phyloP scores from a whole-genome alignment of 92 coral and sea anemone genomes.

The Desmophyllum pertusum region DNA sequence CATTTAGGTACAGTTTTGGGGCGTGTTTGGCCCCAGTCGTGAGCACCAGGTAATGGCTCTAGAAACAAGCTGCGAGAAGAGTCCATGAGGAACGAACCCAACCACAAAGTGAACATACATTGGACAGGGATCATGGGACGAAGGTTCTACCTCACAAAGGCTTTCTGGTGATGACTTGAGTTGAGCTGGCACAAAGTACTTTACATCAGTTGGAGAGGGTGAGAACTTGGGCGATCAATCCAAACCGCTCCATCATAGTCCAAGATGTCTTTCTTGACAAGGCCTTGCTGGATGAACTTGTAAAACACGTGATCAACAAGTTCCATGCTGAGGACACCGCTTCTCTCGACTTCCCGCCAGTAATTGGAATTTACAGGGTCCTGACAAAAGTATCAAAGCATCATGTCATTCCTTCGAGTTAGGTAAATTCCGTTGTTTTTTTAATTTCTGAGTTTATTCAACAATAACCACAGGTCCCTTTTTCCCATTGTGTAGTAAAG shows the following conservation, averaged over 20 bases:
- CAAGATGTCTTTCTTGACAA: slow-evolving; percentile 22
- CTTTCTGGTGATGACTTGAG: slow-evolving; percentile 39
- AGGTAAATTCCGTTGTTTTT: too few species aligned
- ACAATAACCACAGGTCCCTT: too few species aligned
- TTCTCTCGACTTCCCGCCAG: slow-evolving; percentile 42
- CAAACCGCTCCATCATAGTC: slow-evolving; percentile 43
- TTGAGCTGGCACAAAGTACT: slow-evolving; percentile 59
- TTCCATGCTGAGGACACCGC: slow-evolving; percentile 18
- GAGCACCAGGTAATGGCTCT: slow-evolving; percentile 40
- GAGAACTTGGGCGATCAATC: slow-evolving; percentile 33
- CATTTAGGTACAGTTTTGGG: slow-evolving; percentile 40
- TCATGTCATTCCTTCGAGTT: too few species aligned
- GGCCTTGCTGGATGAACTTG: slow-evolving; percentile 10
- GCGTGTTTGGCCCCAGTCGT: slow-evolving; percentile 16
- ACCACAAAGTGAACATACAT: slow-evolving; percentile 44
- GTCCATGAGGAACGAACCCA: slow-evolving; percentile 61
- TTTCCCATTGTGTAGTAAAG: too few species aligned
- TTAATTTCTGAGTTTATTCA: too few species aligned
- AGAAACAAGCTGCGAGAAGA: slow-evolving; percentile 54
- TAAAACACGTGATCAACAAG: slow-evolving; percentile 19
- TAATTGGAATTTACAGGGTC: slow-evolving; percentile 38
- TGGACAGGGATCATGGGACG: slow-evolving; percentile 36
- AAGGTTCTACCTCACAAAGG: slow-evolving; percentile 21
- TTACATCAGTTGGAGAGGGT: neutral
- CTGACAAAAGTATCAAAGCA: neutral